phyloP scores from a whole-genome alignment of 2,113 vertebrate species.

The Cochlearius cochlearius region DNA sequence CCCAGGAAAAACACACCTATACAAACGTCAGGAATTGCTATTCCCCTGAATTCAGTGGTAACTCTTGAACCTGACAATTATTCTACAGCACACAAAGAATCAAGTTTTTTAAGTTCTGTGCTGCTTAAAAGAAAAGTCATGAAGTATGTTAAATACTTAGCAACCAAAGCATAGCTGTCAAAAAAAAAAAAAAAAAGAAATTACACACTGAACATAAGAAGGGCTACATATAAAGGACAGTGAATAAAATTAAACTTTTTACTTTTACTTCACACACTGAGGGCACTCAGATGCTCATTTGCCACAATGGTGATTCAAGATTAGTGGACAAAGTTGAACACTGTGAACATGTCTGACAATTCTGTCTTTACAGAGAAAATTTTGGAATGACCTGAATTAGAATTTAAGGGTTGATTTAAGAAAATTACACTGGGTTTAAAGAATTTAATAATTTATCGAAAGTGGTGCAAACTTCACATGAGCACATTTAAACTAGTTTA shows the following conservation, averaged over 20 bases:
- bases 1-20: not conserved
- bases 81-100: not conserved
- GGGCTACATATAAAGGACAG: not conserved
- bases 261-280: not conserved
- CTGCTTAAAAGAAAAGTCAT: not conserved
- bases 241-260: not conserved
- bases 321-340: not conserved
- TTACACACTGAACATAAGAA: not conserved
- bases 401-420: not conserved
- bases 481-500: not conserved
- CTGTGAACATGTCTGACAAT: not conserved
- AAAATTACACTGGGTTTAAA: not conserved
- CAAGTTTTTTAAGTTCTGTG: not conserved
- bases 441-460: not conserved
- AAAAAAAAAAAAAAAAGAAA: not conserved
- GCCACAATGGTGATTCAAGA: not conserved
- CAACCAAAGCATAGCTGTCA: not conserved
- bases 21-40: not conserved
- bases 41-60: not conserved
- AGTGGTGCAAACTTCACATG: not conserved
- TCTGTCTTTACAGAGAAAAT: not conserved
- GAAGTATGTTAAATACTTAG: not conserved
- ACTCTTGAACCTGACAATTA: not conserved
- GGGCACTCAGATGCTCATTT: not conserved
- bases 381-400: not conserved